phyloP scores from a whole-genome alignment of 2,888 invertebrate genomes.

The Cephalotes varians region DNA sequence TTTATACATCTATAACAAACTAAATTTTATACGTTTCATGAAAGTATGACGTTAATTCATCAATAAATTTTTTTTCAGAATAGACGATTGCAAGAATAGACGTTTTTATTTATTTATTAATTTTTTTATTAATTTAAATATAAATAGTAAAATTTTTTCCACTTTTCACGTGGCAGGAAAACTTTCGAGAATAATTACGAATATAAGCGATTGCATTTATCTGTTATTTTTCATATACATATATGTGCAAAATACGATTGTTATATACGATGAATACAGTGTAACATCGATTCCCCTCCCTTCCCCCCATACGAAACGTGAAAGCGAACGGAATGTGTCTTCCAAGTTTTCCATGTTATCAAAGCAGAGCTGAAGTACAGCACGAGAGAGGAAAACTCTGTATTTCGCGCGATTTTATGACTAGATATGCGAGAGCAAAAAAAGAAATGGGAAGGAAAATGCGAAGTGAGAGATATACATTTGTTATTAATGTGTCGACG shows the following conservation, averaged over 20 bases:
- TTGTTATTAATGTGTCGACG: slow-evolving; percentile 50
- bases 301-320: slow-evolving; percentile 59
- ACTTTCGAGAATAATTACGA: slow-evolving; percentile 4
- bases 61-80: not conserved
- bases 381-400: slow-evolving; percentile 30
- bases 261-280: not conserved
- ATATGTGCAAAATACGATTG: not conserved
- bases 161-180: not conserved
- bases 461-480: slow-evolving; percentile 77
- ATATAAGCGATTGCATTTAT: slow-evolving; percentile 23
- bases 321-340: slow-evolving; percentile 75
- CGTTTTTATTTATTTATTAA: not conserved
- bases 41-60: slow-evolving; percentile 8
- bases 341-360: slow-evolving; percentile 73
- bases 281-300: slow-evolving; percentile 51
- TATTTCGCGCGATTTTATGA: slow-evolving; percentile 55
- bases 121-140: not conserved
- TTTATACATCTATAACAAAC: not conserved
- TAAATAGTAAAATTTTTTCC: not conserved
- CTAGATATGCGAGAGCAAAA: slow-evolving; percentile 32
- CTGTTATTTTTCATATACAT: slow-evolving; percentile 38
- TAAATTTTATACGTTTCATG: slow-evolving; percentile 1
- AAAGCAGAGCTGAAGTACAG: slow-evolving; percentile 39
- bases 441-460: slow-evolving; percentile 48
- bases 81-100: not conserved